Evolutionary conservation across 2,797 vertebrate species (phyloP).

Genomic region (Sandelia bainsii): DNA sequence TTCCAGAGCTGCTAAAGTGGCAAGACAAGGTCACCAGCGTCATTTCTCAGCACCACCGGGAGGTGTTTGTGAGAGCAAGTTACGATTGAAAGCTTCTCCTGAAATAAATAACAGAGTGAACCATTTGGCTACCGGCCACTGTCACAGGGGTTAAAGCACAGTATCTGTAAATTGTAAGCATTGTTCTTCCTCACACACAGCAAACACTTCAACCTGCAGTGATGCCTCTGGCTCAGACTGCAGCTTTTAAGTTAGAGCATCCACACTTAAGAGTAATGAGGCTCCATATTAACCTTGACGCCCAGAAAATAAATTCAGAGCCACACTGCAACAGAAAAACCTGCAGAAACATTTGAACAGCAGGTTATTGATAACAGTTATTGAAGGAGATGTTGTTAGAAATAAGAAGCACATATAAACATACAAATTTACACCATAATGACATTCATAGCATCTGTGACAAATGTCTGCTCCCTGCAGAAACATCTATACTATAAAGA

Average conservation of each 20-base stretch:
- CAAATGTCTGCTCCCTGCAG: slow-evolving; percentile 40
- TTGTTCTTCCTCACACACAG: slow-evolving; percentile 39
- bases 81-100: slow-evolving; percentile 66
- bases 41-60: slow-evolving; percentile 49
- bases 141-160: slow-evolving; percentile 47
- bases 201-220: slow-evolving; percentile 25
- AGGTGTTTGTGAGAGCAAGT: slow-evolving; percentile 59
- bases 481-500: slow-evolving; percentile 52
- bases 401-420: slow-evolving; percentile 41
- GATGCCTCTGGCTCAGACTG: slow-evolving; percentile 18
- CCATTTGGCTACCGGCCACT: slow-evolving; percentile 47
- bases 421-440: slow-evolving; percentile 48
- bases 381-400: slow-evolving; percentile 17
- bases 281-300: slow-evolving; percentile 52
- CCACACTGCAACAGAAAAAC: slow-evolving; percentile 16
- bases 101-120: slow-evolving; percentile 73
- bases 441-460: slow-evolving; percentile 54
- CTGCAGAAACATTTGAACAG: slow-evolving; percentile 27
- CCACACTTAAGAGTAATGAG: slow-evolving; percentile 53
- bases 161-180: slow-evolving; percentile 55
- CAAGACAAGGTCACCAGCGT: slow-evolving; percentile 67
- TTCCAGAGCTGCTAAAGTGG: slow-evolving; percentile 49
- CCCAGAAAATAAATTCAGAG: slow-evolving; percentile 42
- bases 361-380: background rate
- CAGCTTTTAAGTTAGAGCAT: slow-evolving; percentile 41